These are phyloP conservation scores for Thripadectes ignobilis DNA, from an alignment of 2,797 vertebrate species.

Conservation along the genomic window DNA sequence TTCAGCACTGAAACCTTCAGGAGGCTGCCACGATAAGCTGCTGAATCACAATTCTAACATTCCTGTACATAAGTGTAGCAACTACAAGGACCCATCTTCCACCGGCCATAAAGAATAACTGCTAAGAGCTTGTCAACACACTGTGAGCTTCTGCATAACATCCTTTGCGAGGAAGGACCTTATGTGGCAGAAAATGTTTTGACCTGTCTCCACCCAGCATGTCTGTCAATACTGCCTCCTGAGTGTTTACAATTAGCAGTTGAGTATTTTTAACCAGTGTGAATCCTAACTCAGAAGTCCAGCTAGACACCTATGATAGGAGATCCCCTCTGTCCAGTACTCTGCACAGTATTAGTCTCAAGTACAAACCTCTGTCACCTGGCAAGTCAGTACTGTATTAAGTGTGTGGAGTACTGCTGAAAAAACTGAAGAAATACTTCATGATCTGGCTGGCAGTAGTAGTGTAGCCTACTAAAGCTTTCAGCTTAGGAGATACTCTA, in stretches of 20 bases:
- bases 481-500: background rate
- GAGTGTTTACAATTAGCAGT: background rate
- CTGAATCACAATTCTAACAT: background rate
- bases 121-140: background rate
- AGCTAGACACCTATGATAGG: background rate
- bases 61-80: background rate
- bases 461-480: background rate
- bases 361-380: background rate
- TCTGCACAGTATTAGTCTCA: background rate
- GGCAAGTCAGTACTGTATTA: background rate
- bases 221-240: background rate
- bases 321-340: background rate
- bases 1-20: background rate
- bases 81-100: background rate
- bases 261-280: background rate
- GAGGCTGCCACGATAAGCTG: background rate
- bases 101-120: background rate
- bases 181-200: background rate
- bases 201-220: background rate
- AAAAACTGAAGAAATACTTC: background rate
- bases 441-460: background rate
- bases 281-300: background rate
- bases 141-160: background rate
- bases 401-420: background rate
- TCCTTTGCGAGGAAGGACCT: background rate